Conservation (phyloP, 1,140 invertebrate genomes). For the Aphis craccivora region DNA sequence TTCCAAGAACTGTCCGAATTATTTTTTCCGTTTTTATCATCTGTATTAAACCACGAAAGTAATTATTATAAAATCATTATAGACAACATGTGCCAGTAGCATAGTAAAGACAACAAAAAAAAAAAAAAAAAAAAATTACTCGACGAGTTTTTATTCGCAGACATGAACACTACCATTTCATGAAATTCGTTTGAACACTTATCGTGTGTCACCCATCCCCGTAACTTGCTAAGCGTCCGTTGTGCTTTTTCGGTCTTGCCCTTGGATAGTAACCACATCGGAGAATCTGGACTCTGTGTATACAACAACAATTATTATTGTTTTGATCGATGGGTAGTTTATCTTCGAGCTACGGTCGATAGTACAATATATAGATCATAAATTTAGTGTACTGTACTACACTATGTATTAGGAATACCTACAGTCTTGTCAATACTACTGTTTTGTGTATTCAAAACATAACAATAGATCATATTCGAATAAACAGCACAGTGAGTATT, state of each 20-base stretch:
- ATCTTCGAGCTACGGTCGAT: background rate
- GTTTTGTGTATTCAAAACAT: background rate
- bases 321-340: background rate
- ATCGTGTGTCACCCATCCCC: constrained; percentile 67
- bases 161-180: constrained; percentile 62
- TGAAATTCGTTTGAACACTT: constrained; percentile 66
- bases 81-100: background rate
- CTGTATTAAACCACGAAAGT: background rate
- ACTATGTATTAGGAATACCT: background rate
- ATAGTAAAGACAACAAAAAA: background rate
- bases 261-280: constrained; percentile 70
- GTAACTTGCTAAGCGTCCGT: constrained; percentile 66
- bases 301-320: background rate
- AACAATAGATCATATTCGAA: background rate
- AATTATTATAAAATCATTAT: background rate
- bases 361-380: background rate
- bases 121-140: constrained; percentile 17
- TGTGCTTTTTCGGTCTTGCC: constrained; percentile 66
- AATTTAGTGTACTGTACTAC: background rate
- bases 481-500: background rate
- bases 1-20: background rate
- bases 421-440: background rate
- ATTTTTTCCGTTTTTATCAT: background rate
- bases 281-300: constrained; percentile 72
- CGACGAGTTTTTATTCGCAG: background rate